A percentile compares a stretch with the other conserved stretches of the same genome.
phyloP scores from a whole-genome alignment of 2,797 vertebrate genomes.

The Parotocinclus haroldoi region DNA sequence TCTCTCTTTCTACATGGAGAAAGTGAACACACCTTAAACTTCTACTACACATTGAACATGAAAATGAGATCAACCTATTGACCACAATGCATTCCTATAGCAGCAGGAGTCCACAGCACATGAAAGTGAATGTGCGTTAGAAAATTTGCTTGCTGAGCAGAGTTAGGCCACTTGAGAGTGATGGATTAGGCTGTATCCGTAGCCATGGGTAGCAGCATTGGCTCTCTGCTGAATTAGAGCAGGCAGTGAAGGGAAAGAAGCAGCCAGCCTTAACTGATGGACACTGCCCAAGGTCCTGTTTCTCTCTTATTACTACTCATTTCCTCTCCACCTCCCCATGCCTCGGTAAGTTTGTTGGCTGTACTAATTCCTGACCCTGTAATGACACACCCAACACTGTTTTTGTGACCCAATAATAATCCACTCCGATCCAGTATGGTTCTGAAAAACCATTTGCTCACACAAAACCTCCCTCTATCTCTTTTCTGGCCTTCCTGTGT shows the following conservation, averaged over 20 bases:
- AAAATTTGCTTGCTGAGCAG: constrained; percentile 39
- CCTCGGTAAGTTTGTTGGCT: constrained; percentile 20
- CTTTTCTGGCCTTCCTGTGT: too few relatives aligned
- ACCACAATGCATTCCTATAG: neutral
- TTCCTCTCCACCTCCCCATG: neutral
- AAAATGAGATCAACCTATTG: constrained; percentile 14
- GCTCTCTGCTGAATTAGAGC: constrained; percentile 38
- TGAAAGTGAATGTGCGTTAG: constrained; percentile 34
- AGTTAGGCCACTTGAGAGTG: constrained; percentile 38
- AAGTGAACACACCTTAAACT: constrained; percentile 12
- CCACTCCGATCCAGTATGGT: too few relatives aligned
- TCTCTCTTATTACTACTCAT: neutral
- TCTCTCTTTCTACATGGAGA: neutral
- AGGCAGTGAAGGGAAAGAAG: constrained; percentile 24
- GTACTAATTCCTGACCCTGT: constrained; percentile 19
- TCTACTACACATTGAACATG: constrained; percentile 17
- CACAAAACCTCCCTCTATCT: too few relatives aligned
- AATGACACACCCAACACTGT: too few relatives aligned
- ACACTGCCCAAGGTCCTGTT: constrained; percentile 35
- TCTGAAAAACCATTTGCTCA: too few relatives aligned
- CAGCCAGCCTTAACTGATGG: constrained; percentile 47
- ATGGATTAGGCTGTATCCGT: constrained; percentile 34
- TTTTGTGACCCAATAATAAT: too few relatives aligned
- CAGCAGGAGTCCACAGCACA: constrained; percentile 11
- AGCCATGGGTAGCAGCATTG: constrained; percentile 30